Evolutionary conservation across 2,113 vertebrate genomes (phyloP).

Genomic region (Martes martes): DNA sequence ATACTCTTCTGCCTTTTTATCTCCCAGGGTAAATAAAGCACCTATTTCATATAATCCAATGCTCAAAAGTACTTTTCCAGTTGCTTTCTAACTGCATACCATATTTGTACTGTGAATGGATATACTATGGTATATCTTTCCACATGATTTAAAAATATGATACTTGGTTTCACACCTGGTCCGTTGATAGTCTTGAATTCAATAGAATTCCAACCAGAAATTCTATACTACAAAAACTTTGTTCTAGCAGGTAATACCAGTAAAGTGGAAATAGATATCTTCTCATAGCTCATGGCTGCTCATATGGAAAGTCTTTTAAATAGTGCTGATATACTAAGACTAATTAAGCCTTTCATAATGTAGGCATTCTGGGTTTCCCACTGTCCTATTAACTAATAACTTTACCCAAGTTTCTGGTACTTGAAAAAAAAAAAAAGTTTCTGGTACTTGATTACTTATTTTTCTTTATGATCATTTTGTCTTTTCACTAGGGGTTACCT

Average conservation of each 20-base stretch:
- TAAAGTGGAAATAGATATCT: not conserved
- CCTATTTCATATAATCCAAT: not conserved
- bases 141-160: not conserved
- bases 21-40: not conserved
- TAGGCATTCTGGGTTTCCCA: not conserved
- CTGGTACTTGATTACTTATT: not conserved
- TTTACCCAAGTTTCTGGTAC: not conserved
- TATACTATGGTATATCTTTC: not conserved
- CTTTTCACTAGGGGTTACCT: not conserved
- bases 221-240: not conserved
- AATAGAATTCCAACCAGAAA: constrained; percentile 1
- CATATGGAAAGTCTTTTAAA: not conserved
- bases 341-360: not conserved
- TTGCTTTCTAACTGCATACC: not conserved
- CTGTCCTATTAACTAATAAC: not conserved
- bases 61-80: not conserved
- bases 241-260: not conserved
- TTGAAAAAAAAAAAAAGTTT: too few species aligned
- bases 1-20: not conserved
- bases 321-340: not conserved
- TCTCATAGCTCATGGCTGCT: not conserved
- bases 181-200: not conserved
- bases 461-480: constrained; percentile 1
- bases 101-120: not conserved
- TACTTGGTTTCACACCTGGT: not conserved